phyloP scores from a whole-genome alignment of 1,140 invertebrate genomes.

The Chionoecetes opilio region DNA sequence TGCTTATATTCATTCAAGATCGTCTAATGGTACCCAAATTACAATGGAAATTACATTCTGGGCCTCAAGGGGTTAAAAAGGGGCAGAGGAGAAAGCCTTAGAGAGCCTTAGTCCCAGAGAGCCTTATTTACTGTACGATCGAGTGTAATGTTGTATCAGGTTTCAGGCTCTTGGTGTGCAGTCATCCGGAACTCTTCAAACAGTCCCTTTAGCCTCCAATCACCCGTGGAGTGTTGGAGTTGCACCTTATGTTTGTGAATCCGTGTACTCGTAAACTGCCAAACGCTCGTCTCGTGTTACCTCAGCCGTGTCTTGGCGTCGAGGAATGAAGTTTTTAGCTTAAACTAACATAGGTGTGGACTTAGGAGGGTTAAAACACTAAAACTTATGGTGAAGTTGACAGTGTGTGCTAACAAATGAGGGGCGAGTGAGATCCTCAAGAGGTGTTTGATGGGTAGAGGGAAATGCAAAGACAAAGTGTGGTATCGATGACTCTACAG shows the following conservation, averaged over 20 bases:
- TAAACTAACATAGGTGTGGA: not conserved
- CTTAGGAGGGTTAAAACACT: not conserved
- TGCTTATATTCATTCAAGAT: too few relatives aligned
- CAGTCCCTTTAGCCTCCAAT: not conserved
- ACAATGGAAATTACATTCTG: too few relatives aligned
- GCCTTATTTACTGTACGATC: not conserved
- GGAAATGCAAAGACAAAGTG: too few relatives aligned
- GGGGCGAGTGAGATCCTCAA: too few relatives aligned
- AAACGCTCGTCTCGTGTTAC: not conserved
- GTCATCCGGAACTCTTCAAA: not conserved
- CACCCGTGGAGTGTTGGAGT: not conserved
- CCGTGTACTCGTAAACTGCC: too few relatives aligned
- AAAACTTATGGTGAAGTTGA: not conserved
- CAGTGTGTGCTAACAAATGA: too few relatives aligned
- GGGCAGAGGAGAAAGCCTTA: too few relatives aligned
- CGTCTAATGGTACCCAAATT: too few relatives aligned
- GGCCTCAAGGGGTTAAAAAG: too few relatives aligned
- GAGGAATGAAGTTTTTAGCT: not conserved
- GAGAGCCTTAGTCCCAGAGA: not conserved
- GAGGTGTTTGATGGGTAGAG: too few relatives aligned
- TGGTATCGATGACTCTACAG: too few relatives aligned
- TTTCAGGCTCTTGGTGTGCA: not conserved
- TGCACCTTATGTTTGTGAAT: not conserved
- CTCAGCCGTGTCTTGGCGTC: not conserved
- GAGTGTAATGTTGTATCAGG: conserved; percentile 17